Evolutionary conservation across 2,113 vertebrate genomes (phyloP).

Genomic region (Prolemur simus): DNA sequence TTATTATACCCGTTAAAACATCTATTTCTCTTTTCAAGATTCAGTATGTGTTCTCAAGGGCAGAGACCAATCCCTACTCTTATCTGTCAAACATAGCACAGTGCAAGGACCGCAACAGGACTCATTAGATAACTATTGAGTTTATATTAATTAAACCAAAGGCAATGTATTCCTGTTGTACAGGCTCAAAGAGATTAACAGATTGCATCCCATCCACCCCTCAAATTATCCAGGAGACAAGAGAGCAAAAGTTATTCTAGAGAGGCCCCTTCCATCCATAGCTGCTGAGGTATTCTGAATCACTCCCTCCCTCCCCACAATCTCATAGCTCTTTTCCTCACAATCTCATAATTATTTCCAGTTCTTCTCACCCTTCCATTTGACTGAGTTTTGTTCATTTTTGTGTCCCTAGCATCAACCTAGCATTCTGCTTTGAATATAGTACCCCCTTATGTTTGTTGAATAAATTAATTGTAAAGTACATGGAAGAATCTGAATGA

Average conservation of each 20-base stretch:
- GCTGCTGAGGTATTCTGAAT: background rate
- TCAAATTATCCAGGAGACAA: background rate
- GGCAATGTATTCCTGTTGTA: background rate
- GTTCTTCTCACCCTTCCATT: background rate
- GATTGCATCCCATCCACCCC: background rate
- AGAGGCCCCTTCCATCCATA: background rate
- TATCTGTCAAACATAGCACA: background rate
- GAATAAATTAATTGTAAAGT: slow-evolving; percentile 23
- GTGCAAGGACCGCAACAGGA: background rate
- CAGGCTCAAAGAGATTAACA: background rate
- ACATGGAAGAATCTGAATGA: slow-evolving; percentile 17
- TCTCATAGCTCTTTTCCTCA: background rate
- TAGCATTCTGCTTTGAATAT: slow-evolving; percentile 15
- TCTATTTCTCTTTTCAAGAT: background rate
- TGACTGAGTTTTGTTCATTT: background rate
- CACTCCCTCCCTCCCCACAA: background rate
- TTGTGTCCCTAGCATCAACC: background rate
- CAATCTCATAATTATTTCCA: background rate
- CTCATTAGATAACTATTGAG: background rate
- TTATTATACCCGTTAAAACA: background rate
- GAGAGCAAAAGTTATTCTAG: background rate
- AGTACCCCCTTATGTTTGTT: background rate
- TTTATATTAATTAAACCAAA: background rate
- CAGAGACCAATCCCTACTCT: background rate
- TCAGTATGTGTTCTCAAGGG: background rate